These are phyloP conservation scores for Octodon degus DNA, from an alignment of 2,113 vertebrate species.

Conservation along the genomic window DNA sequence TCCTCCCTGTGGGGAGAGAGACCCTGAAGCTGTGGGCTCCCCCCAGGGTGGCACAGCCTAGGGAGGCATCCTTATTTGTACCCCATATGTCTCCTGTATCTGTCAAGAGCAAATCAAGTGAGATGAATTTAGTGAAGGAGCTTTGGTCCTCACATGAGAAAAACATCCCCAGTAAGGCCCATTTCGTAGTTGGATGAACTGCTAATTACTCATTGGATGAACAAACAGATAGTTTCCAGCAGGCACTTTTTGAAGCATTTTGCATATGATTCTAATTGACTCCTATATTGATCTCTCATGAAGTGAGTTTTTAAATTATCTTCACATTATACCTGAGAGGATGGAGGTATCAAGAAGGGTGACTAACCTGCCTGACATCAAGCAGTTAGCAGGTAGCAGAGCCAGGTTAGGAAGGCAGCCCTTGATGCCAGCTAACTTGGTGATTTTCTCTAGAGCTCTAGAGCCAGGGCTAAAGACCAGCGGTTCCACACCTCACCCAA, in stretches of 20 bases:
- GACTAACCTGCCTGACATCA: not conserved
- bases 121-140: not conserved
- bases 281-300: not conserved
- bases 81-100: not conserved
- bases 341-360: not conserved
- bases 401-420: not conserved
- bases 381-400: not conserved
- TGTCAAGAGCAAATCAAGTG: not conserved
- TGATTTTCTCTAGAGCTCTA: not conserved
- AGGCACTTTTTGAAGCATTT: constrained; percentile 27
- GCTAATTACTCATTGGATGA: not conserved
- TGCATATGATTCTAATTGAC: not conserved
- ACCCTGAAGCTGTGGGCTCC: not conserved
- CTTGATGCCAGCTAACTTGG: not conserved
- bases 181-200: not conserved
- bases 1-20: not conserved
- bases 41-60: not conserved
- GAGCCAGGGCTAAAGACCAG: not conserved
- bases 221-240: not conserved
- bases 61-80: not conserved
- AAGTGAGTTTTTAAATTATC: not conserved
- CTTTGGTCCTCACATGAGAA: not conserved
- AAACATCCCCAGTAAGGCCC: not conserved
- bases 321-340: not conserved
- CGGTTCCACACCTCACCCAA: not conserved